Percentiles rank a stretch among this genome's conserved stretches.
phyloP scores from a whole-genome alignment of 2,797 vertebrate species.

The Hemibagrus guttatus region DNA sequence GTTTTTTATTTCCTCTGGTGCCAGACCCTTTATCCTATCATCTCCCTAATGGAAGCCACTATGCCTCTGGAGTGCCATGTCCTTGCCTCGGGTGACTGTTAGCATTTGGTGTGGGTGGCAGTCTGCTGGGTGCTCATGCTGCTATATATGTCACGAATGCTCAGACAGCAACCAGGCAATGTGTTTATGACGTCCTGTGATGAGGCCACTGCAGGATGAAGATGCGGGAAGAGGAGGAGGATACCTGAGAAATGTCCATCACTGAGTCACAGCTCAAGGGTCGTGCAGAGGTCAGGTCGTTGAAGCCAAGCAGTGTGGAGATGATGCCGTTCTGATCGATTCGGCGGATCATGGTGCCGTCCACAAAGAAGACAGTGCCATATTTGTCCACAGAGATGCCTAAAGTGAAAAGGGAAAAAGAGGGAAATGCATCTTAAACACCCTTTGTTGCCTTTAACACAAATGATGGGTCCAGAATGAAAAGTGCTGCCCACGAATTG shows the following conservation, averaged over 20 bases:
- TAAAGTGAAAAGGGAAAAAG: slow-evolving; percentile 42
- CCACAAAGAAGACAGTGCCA: slow-evolving; percentile 95
- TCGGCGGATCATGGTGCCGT: slow-evolving; percentile 95
- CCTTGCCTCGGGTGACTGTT: slow-evolving; percentile 50
- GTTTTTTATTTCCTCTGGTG: neutral
- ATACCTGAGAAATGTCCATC: slow-evolving; percentile 99
- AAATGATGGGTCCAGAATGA: neutral
- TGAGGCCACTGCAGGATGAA: neutral
- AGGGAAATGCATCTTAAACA: neutral
- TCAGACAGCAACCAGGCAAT: slow-evolving; percentile 16
- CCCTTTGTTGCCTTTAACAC: neutral
- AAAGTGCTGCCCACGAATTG: neutral
- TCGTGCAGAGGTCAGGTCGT: slow-evolving; percentile 93
- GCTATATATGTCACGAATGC: slow-evolving; percentile 22
- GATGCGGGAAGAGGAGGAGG: slow-evolving; percentile 29
- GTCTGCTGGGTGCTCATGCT: slow-evolving; percentile 27
- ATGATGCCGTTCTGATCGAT: slow-evolving; percentile 97
- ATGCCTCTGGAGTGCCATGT: slow-evolving; percentile 33
- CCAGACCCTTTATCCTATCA: slow-evolving; percentile 26
- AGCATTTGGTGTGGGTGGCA: slow-evolving; percentile 46
- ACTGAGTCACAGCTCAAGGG: slow-evolving; percentile 97
- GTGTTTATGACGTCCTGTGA: slow-evolving; percentile 2
- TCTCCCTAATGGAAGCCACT: slow-evolving; percentile 37
- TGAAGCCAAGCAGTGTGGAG: slow-evolving; percentile 94
- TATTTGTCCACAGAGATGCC: slow-evolving; percentile 87